phyloP scores from a whole-genome alignment of 2,888 invertebrate species.

The Alloplasta piceator region DNA sequence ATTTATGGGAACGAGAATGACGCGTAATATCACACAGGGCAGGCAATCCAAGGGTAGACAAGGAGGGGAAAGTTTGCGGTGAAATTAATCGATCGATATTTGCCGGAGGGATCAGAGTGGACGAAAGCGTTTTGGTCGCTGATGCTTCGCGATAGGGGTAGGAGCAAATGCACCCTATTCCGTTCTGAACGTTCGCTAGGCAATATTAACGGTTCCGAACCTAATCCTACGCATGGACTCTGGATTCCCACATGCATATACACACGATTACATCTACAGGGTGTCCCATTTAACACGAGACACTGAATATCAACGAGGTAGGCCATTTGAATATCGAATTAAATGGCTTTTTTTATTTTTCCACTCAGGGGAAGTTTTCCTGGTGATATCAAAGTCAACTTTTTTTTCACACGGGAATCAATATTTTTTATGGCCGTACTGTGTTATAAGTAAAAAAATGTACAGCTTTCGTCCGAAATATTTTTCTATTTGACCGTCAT shows the following conservation, averaged over 20 bases:
- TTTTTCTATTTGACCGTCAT: too few relatives aligned
- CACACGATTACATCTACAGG: conserved; percentile 1
- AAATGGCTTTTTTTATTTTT: too few relatives aligned
- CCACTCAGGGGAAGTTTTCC: too few relatives aligned
- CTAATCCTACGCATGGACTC: conserved; percentile 53
- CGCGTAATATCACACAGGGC: neutral
- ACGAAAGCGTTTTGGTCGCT: conserved; percentile 26
- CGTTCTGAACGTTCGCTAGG: conserved; percentile 40
- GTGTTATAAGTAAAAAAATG: too few relatives aligned
- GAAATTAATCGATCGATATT: conserved; percentile 59
- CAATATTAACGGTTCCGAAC: conserved; percentile 58
- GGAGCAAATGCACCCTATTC: neutral
- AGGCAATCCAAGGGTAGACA: neutral
- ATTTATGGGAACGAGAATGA: neutral
- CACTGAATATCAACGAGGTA: too few relatives aligned
- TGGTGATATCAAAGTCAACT: too few relatives aligned
- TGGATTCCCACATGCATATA: neutral
- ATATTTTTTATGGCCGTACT: too few relatives aligned
- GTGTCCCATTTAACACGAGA: too few relatives aligned
- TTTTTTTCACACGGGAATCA: too few relatives aligned
- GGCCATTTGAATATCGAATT: too few relatives aligned
- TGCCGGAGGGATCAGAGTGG: conserved; percentile 39
- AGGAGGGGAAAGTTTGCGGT: neutral
- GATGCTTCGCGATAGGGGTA: conserved; percentile 13
- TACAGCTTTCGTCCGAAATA: too few relatives aligned